A percentile compares a stretch with the other conserved stretches of the same genome.
Evolutionary conservation across 2,113 vertebrate species (phyloP).

Genomic region (Aptenodytes forsteri): DNA sequence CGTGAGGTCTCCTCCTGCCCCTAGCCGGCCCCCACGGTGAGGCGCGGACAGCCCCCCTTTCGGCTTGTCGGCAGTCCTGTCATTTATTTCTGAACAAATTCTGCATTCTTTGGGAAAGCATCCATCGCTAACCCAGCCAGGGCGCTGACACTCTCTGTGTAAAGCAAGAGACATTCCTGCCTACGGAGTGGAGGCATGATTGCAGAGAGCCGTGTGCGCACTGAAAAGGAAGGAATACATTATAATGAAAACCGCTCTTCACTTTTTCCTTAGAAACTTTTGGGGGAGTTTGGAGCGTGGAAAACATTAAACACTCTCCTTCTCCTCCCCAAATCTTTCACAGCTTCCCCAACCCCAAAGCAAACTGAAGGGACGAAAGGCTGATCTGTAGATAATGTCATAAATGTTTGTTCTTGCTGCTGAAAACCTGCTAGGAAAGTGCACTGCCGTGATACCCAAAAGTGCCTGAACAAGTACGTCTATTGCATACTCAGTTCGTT

Average conservation of each 20-base stretch:
- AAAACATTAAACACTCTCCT: neutral
- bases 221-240: neutral
- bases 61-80: neutral
- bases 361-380: neutral
- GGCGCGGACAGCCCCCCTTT: neutral
- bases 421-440: constrained; percentile 24
- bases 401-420: neutral
- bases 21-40: neutral
- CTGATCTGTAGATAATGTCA: neutral
- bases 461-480: constrained; percentile 36
- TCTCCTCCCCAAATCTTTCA: neutral
- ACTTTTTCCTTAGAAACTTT: constrained; percentile 30
- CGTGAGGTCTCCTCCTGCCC: neutral
- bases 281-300: neutral
- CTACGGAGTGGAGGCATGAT: neutral
- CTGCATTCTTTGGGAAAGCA: neutral
- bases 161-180: neutral
- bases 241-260: neutral
- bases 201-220: neutral
- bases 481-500: constrained; percentile 40
- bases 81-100: neutral
- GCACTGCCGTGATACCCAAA: neutral
- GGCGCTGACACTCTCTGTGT: neutral
- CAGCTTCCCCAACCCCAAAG: neutral
- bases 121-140: neutral